These are phyloP conservation scores for Drosophila macrospina DNA, from an alignment of 2,888 invertebrate genomes.

Conservation along the genomic window DNA sequence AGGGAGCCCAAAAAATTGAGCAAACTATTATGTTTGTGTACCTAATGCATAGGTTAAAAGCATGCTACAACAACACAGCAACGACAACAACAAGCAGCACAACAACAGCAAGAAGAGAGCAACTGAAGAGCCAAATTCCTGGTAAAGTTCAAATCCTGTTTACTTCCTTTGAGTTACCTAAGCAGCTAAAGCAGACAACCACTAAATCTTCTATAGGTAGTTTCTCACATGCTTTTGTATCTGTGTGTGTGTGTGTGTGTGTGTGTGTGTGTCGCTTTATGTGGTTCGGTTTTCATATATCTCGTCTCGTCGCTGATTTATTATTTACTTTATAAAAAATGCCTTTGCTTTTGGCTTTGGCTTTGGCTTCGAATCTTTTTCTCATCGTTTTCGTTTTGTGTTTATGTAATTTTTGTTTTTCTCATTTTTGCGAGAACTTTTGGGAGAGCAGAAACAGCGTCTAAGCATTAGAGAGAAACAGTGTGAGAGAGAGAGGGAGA, in stretches of 20 bases:
- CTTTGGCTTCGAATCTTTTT: slow-evolving; percentile 51
- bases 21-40: slow-evolving; percentile 44
- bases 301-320: slow-evolving; percentile 73
- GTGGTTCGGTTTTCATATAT: slow-evolving; percentile 65
- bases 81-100: not conserved
- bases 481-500: slow-evolving; percentile 12
- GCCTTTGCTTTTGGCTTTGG: slow-evolving; percentile 31
- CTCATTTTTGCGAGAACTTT: not conserved
- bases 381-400: slow-evolving; percentile 44
- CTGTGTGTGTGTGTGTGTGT: slow-evolving; percentile 14
- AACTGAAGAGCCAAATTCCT: slow-evolving; percentile 58
- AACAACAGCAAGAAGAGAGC: slow-evolving; percentile 10
- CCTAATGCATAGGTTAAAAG: slow-evolving; percentile 45
- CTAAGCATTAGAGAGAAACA: slow-evolving; percentile 58
- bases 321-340: slow-evolving; percentile 74
- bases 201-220: slow-evolving; percentile 74
- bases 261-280: slow-evolving; percentile 43
- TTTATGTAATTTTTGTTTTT: slow-evolving; percentile 15
- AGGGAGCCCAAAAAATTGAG: slow-evolving; percentile 14
- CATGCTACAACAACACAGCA: slow-evolving; percentile 15
- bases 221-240: slow-evolving; percentile 49
- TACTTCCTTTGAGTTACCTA: slow-evolving; percentile 80
- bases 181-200: slow-evolving; percentile 64
- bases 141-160: slow-evolving; percentile 78
- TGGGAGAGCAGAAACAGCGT: slow-evolving; percentile 14